Evolutionary conservation across 2,888 invertebrate species (phyloP).

Genomic region (Schizotus pectinicornis): DNA sequence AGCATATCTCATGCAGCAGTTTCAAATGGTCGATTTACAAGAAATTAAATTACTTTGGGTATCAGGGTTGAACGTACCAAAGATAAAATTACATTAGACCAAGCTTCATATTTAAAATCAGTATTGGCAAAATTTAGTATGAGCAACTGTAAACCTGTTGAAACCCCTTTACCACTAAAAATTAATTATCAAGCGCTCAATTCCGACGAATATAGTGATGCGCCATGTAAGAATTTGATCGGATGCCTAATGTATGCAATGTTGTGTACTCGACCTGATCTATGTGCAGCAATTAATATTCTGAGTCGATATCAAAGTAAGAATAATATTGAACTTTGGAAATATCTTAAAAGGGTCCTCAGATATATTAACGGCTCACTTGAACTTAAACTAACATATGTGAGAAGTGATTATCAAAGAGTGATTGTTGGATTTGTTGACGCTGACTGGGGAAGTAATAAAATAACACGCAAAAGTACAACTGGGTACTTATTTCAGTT

Average conservation of each 20-base stretch:
- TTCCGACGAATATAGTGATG: conserved; percentile 8
- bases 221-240: conserved; percentile 20
- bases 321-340: conserved; percentile 33
- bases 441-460: conserved; percentile 34
- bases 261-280: conserved; percentile 16
- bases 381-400: conserved; percentile 34
- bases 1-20: conserved; percentile 27
- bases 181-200: conserved; percentile 15
- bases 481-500: conserved; percentile 24
- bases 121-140: conserved; percentile 37
- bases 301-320: conserved; percentile 36
- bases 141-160: conserved; percentile 33
- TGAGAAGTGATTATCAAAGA: conserved; percentile 28
- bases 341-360: conserved; percentile 34
- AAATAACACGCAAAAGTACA: conserved; percentile 20
- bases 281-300: conserved; percentile 35
- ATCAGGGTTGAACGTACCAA: conserved; percentile 21
- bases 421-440: conserved; percentile 38
- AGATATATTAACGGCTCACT: conserved; percentile 37
- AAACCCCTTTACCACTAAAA: conserved; percentile 38
- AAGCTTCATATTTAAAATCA: conserved; percentile 22
- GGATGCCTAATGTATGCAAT: conserved; percentile 27
- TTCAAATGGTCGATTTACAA: conserved; percentile 37
- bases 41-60: conserved; percentile 22
- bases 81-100: not conserved